A percentile compares a stretch with the other conserved stretches of the same genome.
Conservation (phyloP, 2,797 vertebrate species). For the Cuculus canorus region DNA sequence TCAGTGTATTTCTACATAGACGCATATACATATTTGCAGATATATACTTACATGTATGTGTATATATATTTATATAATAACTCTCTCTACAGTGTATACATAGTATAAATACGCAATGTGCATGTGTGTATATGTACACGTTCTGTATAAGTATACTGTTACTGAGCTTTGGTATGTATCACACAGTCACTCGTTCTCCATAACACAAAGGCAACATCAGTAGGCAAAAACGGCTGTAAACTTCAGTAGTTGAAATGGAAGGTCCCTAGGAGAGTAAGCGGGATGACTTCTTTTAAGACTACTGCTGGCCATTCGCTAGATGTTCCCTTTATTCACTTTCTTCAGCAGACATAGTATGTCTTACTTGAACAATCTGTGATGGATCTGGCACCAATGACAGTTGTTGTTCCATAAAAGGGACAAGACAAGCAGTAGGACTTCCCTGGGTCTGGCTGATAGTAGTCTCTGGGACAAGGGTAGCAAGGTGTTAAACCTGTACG, state of each 20-base stretch:
- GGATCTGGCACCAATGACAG: slow-evolving; percentile 86
- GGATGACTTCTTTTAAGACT: not conserved
- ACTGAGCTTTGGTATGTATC: not conserved
- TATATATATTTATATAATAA: not conserved
- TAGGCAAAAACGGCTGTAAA: not conserved
- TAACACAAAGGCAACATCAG: not conserved
- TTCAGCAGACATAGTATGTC: slow-evolving; percentile 34
- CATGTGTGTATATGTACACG: not conserved
- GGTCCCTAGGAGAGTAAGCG: not conserved
- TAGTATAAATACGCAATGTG: not conserved
- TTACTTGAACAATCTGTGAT: slow-evolving; percentile 97
- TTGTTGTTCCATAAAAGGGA: slow-evolving; percentile 96
- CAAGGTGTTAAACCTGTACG: slow-evolving; percentile 93
- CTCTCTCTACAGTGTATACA: no score
- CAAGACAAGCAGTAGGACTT: slow-evolving; percentile 96
- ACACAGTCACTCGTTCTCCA: not conserved
- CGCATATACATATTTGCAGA: not conserved
- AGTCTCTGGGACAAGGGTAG: slow-evolving; percentile 93
- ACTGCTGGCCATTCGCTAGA: not conserved
- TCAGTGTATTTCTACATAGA: not conserved
- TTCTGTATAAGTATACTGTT: not conserved
- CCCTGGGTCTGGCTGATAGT: slow-evolving; percentile 93
- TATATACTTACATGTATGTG: not conserved
- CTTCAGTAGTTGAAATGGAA: not conserved
- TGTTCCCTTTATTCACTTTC: not conserved